These are phyloP conservation scores for Euborellia annulipes DNA, from an alignment of 1,140 invertebrate genomes.

Conservation along the genomic window DNA sequence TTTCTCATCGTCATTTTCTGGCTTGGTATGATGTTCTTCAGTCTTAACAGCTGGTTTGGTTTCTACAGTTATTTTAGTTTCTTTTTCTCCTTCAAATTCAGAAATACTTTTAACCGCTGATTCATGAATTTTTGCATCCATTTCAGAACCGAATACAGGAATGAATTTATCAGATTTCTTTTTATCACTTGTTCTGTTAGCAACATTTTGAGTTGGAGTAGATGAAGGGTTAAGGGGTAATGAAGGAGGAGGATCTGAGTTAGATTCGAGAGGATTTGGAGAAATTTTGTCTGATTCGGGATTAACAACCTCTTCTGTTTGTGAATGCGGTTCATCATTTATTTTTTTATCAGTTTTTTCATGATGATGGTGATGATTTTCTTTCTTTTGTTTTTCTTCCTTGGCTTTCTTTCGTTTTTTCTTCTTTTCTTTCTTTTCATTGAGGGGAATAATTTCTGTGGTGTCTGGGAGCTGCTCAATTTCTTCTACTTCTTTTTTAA, in stretches of 20 bases:
- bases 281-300: no score
- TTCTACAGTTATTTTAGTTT: background rate
- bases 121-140: conserved; percentile 58
- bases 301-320: no score
- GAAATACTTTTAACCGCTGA: conserved; percentile 61
- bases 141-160: conserved; percentile 47
- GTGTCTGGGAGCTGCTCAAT: no score
- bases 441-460: no score
- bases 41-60: background rate
- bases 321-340: no score
- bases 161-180: conserved; percentile 39
- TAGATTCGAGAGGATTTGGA: no score
- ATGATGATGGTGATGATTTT: conserved; percentile 45
- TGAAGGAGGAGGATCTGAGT: no score
- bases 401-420: conserved; percentile 70
- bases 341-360: no score
- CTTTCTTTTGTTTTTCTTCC: conserved; percentile 52
- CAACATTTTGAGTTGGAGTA: no score
- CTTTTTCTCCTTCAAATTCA: conserved; percentile 28
- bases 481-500: no score
- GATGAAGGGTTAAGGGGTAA: no score
- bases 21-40: background rate
- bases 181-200: conserved; percentile 1
- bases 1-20: conserved; percentile 43
- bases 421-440: conserved; percentile 52